Evolutionary conservation across 23 tunicate species (phyloP), one percentile per base, ranked within the genome.

Genomic region (Botrylloides violaceus): DNA sequence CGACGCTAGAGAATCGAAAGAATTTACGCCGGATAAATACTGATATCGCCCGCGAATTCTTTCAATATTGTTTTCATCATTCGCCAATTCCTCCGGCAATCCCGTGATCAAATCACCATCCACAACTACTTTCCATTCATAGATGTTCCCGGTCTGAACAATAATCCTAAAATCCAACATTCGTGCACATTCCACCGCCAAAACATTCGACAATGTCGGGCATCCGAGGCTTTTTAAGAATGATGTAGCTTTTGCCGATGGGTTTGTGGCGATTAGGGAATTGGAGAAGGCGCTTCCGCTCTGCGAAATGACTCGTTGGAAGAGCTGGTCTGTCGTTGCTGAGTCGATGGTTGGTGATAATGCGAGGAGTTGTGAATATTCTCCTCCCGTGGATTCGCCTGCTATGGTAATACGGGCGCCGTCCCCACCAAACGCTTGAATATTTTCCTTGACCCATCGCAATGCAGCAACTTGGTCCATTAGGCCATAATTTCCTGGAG

Each of bases 211-310:
- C 18, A 27, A 63, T 31, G 70, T 31, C 4, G 70, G 36, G 9
- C 70, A 63, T 27, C 18, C 35, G 3, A 63, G 6, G 32, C 36
- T 22, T 3, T 29, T 34, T 4, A 63, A 29, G 18, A 63, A 33
- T 3, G 33, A 29, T 12, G 4, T 31, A 3, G 70, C 70, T 19
- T 29, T 63, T 4, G 26, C 23, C 35, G 23, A 4, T 3, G 70
- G 70, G 36, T 63, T 29, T 3, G 35, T 29, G 35, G 20, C 70
- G 9, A 63, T 27, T 6, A 31, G 34, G 9, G 33, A 63, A 9
- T 63, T 34, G 35, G 70, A 63, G 29, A 63, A 63, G 3, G 70
- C 70, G 35, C 70, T 63, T 29, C 70, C 70, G 70, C 70, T 63
- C 33, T 63, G 35, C 3, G 70, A 29, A 27, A 63, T 63, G 35